These are phyloP conservation scores for Allacma fusca DNA, from an alignment of 2,888 invertebrate species.

Conservation along the genomic window DNA sequence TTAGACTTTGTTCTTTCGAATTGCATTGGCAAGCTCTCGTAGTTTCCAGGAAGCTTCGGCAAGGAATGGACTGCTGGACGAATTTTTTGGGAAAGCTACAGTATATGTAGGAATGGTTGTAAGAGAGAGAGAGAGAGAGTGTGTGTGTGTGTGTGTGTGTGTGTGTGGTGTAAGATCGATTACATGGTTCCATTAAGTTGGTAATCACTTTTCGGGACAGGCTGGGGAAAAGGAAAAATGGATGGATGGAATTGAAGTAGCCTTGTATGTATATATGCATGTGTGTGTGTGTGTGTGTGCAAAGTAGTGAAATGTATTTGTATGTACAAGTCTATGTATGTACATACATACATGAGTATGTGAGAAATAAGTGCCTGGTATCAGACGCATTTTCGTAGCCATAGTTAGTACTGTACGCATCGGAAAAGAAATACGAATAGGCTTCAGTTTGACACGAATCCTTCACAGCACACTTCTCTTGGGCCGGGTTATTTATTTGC, in stretches of 20 bases:
- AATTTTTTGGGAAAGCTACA: neutral
- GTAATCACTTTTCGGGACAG: slow-evolving; percentile 46
- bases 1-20: neutral
- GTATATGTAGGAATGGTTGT: neutral
- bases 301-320: neutral
- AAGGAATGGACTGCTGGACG: neutral
- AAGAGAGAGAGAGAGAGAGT: neutral
- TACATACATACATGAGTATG: slow-evolving; percentile 10
- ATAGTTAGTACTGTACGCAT: too few relatives aligned
- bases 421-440: slow-evolving; percentile 41
- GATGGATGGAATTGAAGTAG: slow-evolving; percentile 43
- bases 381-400: too few relatives aligned
- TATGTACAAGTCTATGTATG: neutral
- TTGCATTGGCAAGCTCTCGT: too few relatives aligned
- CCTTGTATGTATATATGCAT: too few relatives aligned
- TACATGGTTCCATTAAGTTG: slow-evolving; percentile 46
- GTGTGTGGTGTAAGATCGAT: slow-evolving; percentile 41
- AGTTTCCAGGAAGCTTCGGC: too few relatives aligned
- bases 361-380: neutral
- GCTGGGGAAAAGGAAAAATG: slow-evolving; percentile 45
- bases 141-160: neutral
- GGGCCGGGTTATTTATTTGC: slow-evolving; percentile 46
- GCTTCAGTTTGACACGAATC: slow-evolving; percentile 47
- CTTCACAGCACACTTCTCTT: slow-evolving; percentile 46
- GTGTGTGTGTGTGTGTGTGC: too few relatives aligned